Evolutionary conservation across 1,140 invertebrate genomes (phyloP).

Genomic region (Ceratosolen solmsi): DNA sequence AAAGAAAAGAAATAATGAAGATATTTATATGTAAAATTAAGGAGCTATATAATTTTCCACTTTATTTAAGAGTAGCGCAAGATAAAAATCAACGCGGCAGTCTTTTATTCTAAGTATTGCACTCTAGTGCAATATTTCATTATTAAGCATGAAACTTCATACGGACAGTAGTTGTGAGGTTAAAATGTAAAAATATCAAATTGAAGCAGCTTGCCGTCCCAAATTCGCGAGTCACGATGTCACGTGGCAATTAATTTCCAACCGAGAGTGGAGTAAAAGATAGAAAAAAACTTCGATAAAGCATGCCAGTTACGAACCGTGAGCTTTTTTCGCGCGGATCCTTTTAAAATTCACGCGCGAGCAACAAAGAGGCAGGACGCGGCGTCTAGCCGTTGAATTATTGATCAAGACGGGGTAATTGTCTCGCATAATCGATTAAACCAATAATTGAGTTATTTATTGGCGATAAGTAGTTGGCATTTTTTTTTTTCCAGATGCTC

Average conservation of each 20-base stretch:
- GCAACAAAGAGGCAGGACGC: not conserved
- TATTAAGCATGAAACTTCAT: no score
- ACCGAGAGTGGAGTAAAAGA: not conserved
- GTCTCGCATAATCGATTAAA: not conserved
- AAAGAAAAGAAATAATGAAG: no score
- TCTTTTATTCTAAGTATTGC: no score
- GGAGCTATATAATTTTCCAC: no score
- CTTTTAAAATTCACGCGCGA: slow-evolving; percentile 13
- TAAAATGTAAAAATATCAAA: no score
- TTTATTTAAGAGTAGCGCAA: no score
- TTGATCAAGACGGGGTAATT: slow-evolving; percentile 22
- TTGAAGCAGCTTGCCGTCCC: no score
- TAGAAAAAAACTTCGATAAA: not conserved
- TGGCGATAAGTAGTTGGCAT: slow-evolving; percentile 7
- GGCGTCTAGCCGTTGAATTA: slow-evolving; percentile 37
- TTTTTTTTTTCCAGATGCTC: not conserved
- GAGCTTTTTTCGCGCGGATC: not conserved
- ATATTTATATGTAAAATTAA: no score
- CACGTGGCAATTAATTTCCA: not conserved
- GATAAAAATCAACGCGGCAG: no score
- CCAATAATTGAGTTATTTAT: slow-evolving; percentile 37
- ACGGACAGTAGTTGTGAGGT: no score
- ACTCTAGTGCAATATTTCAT: no score
- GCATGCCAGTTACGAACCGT: not conserved
- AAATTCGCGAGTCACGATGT: no score